Percentiles rank a stretch among this genome's conserved stretches.
These are phyloP conservation scores for Torymus texanus DNA, from an alignment of 2,888 invertebrate species.

Conservation along the genomic window DNA sequence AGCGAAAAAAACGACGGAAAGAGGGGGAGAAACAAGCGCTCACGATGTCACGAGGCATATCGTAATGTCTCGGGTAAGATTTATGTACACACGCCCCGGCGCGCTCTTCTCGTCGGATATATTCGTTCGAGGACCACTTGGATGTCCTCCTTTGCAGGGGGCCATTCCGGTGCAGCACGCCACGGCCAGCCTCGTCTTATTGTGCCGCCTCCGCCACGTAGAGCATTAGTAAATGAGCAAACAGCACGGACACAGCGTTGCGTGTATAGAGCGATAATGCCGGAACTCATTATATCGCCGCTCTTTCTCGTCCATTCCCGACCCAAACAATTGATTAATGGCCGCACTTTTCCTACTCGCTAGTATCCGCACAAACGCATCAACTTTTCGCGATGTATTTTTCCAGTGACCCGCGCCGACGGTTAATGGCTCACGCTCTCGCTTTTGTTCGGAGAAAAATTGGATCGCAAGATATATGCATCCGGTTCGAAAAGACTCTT, in stretches of 20 bases:
- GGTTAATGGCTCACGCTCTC: not conserved
- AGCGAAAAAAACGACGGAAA: not conserved
- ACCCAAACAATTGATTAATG: slow-evolving; percentile 28
- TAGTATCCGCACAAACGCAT: too few relatives aligned
- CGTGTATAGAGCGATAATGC: slow-evolving; percentile 1
- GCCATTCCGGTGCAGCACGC: not conserved
- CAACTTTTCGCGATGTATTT: too few relatives aligned
- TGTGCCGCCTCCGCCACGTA: not conserved
- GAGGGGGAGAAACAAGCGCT: not conserved
- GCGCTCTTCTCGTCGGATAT: not conserved
- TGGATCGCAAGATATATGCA: slow-evolving; percentile 26
- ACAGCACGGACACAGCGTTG: not conserved
- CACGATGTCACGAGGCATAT: slow-evolving; percentile 8
- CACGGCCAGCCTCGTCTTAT: not conserved
- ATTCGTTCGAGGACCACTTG: slow-evolving; percentile 14
- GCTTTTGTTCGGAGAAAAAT: slow-evolving; percentile 7
- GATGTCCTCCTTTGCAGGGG: not conserved
- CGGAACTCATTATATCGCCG: too few relatives aligned
- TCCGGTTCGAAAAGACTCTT: slow-evolving; percentile 9
- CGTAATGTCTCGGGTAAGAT: slow-evolving; percentile 9
- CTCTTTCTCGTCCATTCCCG: not conserved
- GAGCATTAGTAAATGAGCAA: slow-evolving; percentile 27
- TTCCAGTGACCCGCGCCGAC: too few relatives aligned
- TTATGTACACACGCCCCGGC: slow-evolving; percentile 7
- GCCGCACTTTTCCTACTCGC: not conserved